Percentiles rank a stretch among this genome's conserved stretches.
Conservation (phyloP, 2,888 invertebrate species). For the Nycteola revayana region DNA sequence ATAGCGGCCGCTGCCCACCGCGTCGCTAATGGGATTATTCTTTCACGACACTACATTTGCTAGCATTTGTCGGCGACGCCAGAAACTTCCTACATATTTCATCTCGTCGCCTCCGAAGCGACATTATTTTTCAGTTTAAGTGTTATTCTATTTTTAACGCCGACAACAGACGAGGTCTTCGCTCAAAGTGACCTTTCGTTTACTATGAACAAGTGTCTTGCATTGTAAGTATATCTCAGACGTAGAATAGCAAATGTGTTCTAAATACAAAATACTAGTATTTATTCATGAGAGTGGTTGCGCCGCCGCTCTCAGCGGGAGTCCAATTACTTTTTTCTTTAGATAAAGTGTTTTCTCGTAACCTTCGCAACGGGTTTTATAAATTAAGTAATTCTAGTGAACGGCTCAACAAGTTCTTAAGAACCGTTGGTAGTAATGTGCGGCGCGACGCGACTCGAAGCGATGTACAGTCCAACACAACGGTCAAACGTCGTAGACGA, state of each 20-base stretch:
- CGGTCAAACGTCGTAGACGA: no score
- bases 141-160: constrained; percentile 14
- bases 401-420: constrained; percentile 5
- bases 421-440: no score
- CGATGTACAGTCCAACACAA: no score
- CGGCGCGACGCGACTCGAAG: no score
- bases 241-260: no score
- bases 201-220: no score
- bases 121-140: constrained; percentile 17
- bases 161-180: background rate
- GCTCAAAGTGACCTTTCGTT: no score
- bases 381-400: constrained; percentile 4
- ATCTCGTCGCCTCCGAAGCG: constrained; percentile 9
- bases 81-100: constrained; percentile 22
- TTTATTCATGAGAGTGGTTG: constrained; percentile 6
- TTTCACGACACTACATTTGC: constrained; percentile 26
- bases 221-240: no score
- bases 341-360: constrained; percentile 7
- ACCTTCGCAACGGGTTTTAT: background rate
- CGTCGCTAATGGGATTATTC: constrained; percentile 20
- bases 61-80: constrained; percentile 11
- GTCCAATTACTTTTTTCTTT: constrained; percentile 7
- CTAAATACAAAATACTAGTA: background rate
- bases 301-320: background rate
- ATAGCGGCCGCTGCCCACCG: background rate